phyloP scores from a whole-genome alignment of 1,140 invertebrate genomes.

The Cotesia vestalis region DNA sequence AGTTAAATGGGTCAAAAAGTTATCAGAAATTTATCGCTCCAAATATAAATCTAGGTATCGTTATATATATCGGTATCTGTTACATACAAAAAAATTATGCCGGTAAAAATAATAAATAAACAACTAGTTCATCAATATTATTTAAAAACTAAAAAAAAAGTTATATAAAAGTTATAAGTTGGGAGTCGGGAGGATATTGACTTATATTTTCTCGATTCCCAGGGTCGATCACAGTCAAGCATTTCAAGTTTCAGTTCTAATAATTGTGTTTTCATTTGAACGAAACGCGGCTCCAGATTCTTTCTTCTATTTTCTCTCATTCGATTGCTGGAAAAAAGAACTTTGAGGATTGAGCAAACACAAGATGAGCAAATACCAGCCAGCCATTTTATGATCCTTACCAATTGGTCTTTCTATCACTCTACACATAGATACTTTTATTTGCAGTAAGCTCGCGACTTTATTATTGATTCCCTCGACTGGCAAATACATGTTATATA shows the following conservation, averaged over 20 bases:
- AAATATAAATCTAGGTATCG: no score
- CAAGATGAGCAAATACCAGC: slow-evolving; percentile 35
- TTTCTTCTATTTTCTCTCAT: slow-evolving; percentile 27
- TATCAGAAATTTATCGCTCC: no score
- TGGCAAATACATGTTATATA: neutral
- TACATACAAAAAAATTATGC: no score
- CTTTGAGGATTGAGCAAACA: slow-evolving; percentile 43
- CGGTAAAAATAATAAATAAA: no score
- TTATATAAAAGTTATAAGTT: no score
- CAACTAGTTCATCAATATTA: no score
- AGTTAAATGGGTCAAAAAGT: no score
- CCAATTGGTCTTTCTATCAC: slow-evolving; percentile 32
- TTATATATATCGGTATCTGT: no score
- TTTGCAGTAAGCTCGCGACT: slow-evolving; percentile 36
- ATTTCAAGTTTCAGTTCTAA: slow-evolving; percentile 3
- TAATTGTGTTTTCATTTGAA: slow-evolving; percentile 41
- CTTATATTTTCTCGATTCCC: no score
- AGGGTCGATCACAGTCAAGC: no score
- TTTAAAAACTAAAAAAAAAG: no score
- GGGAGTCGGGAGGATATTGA: no score
- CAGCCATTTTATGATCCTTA: slow-evolving; percentile 45
- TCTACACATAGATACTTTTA: slow-evolving; percentile 29
- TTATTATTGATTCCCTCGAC: slow-evolving; percentile 24
- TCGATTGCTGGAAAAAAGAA: slow-evolving; percentile 29
- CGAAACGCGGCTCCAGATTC: neutral